Evolutionary conservation across 2,113 vertebrate genomes (phyloP), one percentile per base, ranked within the genome.

Genomic region (Laticauda laticaudata): DNA sequence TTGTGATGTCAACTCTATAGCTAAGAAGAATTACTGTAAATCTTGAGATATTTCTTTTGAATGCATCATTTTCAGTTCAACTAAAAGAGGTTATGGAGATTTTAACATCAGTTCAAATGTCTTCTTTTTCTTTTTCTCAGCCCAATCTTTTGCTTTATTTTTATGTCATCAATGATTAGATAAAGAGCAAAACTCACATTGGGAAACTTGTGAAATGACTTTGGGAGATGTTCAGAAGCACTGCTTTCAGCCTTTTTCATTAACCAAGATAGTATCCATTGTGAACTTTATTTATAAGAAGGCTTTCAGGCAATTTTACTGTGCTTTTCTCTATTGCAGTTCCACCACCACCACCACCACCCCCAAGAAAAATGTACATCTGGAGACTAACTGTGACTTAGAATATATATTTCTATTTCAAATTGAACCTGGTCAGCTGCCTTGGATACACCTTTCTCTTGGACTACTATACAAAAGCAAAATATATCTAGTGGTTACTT

Each of bases 281-380:
- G 21, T 97, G 97, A 97, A 96, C 97, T 97, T 97, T 97, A 97
- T 96, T 98, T 98, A 97, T 97, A 98, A 98, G 96, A 95, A 97
- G 97, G 97, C 97, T 98, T 98, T 97, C 96, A 96, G 96, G 97
- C 97, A 98, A 98, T 98, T 98, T 98, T 98, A 98, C 96, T 98
- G 97, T 91, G 95, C 97, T 97, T 97, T 97, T 97, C 96, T 96
- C 95, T 94, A 95, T 97, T 96, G 96, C 95, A 56, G 94, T 21
- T 21, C 75, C 15, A 7, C 18, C 18, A 81, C 18, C 15, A 20
- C 7, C 96, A 39, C 45, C 45, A 45, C 45, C 45, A 45, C 45
- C 45, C 45, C 45, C 97, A 91, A 34, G 94, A 97, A 61, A 98
- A 98, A 97, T 97, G 97, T 95, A 97, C 97, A 98, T 96, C 97